Evolutionary conservation across 2,797 vertebrate genomes (phyloP).

Genomic region (Gastrophryne carolinensis): DNA sequence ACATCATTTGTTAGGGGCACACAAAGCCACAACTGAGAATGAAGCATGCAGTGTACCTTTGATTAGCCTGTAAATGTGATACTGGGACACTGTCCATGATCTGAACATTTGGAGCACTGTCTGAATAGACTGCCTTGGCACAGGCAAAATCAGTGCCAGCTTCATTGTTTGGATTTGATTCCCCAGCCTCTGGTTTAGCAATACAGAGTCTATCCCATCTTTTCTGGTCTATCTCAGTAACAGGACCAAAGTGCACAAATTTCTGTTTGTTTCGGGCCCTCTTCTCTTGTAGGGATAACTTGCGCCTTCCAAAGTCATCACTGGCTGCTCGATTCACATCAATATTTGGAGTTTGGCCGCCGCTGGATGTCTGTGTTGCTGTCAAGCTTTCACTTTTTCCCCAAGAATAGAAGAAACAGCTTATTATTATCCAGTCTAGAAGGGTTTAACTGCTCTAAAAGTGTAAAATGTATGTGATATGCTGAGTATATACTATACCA

Average conservation of each 20-base stretch:
- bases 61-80: slow-evolving; percentile 46
- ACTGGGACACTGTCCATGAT: not conserved
- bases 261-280: slow-evolving; percentile 69
- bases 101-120: not conserved
- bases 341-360: slow-evolving; percentile 61
- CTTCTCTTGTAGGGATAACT: slow-evolving; percentile 73
- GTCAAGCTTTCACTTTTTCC: slow-evolving; percentile 23
- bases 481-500: too few relatives aligned
- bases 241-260: slow-evolving; percentile 90
- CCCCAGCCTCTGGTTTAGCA: slow-evolving; percentile 63
- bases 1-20: too few relatives aligned
- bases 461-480: too few relatives aligned
- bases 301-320: slow-evolving; percentile 72
- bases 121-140: slow-evolving; percentile 33
- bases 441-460: too few relatives aligned
- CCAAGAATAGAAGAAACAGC: slow-evolving; percentile 24
- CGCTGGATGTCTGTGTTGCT: slow-evolving; percentile 18
- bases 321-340: slow-evolving; percentile 66
- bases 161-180: slow-evolving; percentile 33
- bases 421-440: not conserved
- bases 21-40: not conserved
- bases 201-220: slow-evolving; percentile 77
- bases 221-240: slow-evolving; percentile 88
- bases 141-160: not conserved
- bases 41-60: slow-evolving; percentile 62